Evolutionary conservation across 2,113 vertebrate species (phyloP), one percentile per base, ranked within the genome.

Genomic region (Pyrgilauda ruficollis): DNA sequence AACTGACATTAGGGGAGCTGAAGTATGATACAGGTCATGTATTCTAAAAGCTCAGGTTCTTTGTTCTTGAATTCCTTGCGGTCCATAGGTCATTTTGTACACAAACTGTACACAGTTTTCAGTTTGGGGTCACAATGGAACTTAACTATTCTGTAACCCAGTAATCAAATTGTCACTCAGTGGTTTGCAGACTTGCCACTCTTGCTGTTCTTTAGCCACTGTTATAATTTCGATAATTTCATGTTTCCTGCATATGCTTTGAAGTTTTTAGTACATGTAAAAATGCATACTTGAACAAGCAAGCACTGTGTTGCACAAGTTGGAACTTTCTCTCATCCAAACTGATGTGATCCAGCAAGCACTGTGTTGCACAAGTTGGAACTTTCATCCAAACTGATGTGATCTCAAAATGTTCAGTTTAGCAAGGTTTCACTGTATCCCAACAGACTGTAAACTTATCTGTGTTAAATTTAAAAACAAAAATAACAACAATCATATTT

Each of bases 181-280:
- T 75, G 92, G 62, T 79, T 94, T 94, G 78, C 87, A 94, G 84
- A 93, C 44, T 89, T 94, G 82, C 70, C 78, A 47, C 69, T 84
- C 18, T 82, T 4, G 2, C 47, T 87, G 59, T 77, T 84, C 46
- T 72, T 78, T 64, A 78, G 39, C 44, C 69, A 73, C 78, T 82
- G 13, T 68, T 77, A 72, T 41, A 1, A 59, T 89, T 89, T 85
- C 70, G 76, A 64, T 74, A 93, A 76, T 85, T 43, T 62, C 11
- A 21, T 74, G 69, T 68, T 91, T 72, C 52, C 56, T 72, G 41
- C 15, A 31, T 64, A 11, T 28, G 39, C 84, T 94, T 93, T 91
- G 74, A 95, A 89, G 69, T 52, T 55, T 82, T 79, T 58, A 88
- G 30, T 68, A 9, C 61, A 85, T 73, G 53, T 47, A 37, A 90